A percentile compares a stretch with the other conserved stretches of the same genome.
These are phyloP conservation scores for Eciton burchellii DNA, from an alignment of 1,140 invertebrate species.

Conservation along the genomic window DNA sequence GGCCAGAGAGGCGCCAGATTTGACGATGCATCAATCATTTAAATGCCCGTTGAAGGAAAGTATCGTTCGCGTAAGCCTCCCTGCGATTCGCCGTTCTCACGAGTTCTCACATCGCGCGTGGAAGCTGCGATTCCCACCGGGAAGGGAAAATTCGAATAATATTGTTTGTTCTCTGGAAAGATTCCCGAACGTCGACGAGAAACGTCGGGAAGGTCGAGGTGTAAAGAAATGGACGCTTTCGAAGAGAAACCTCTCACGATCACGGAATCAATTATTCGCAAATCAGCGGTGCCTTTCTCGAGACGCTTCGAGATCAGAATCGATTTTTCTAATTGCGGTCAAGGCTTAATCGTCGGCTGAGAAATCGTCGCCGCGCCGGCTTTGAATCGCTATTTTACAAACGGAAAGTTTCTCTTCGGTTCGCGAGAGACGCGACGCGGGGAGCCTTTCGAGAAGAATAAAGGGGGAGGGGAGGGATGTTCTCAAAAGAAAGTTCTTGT, in stretches of 20 bases:
- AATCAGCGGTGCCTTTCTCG: slow-evolving; percentile 13
- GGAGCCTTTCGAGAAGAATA: background rate
- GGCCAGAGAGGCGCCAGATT: slow-evolving; percentile 4
- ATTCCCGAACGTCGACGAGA: slow-evolving; percentile 2
- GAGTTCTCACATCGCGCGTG: background rate
- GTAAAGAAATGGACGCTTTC: no score
- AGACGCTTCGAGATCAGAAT: slow-evolving; percentile 15
- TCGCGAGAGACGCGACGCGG: background rate
- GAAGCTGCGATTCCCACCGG: background rate
- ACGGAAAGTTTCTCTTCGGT: slow-evolving; percentile 15
- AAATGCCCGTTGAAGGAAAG: slow-evolving; percentile 11
- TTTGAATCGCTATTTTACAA: slow-evolving; percentile 61
- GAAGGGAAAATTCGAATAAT: background rate
- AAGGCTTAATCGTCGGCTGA: slow-evolving; percentile 19
- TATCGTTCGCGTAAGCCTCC: background rate
- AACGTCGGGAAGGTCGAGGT: background rate
- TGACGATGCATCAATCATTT: slow-evolving; percentile 43
- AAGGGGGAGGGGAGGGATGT: slow-evolving; percentile 29
- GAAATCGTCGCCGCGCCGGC: background rate
- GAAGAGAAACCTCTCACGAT: background rate
- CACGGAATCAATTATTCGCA: background rate
- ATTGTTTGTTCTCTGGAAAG: background rate
- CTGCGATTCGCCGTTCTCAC: slow-evolving; percentile 1
- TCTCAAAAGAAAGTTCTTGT: slow-evolving; percentile 57
- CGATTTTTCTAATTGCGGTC: slow-evolving; percentile 53